Conservation (phyloP, 2,113 vertebrate genomes). For the Ceyx margarethae region DNA sequence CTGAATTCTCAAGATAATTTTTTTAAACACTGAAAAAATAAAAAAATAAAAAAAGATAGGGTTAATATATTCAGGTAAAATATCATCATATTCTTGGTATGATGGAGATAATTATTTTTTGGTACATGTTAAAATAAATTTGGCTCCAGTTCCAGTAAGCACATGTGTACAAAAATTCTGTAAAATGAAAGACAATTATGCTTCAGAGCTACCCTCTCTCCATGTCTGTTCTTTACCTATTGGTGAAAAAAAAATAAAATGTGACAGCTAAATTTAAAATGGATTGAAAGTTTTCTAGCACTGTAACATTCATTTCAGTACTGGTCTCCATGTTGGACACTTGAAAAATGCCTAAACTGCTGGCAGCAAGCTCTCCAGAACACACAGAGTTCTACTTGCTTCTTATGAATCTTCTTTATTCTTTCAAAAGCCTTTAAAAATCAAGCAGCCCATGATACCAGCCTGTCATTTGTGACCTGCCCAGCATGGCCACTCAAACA, state of each 20-base stretch:
- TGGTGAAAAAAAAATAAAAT: not conserved
- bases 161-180: not conserved
- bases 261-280: not conserved
- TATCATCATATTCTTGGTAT: not conserved
- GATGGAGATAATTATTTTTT: not conserved
- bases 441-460: not conserved
- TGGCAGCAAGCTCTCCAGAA: not conserved
- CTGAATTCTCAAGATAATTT: not conserved
- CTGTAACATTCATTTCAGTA: not conserved
- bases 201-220: not conserved
- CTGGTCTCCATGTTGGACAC: not conserved
- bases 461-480: not conserved
- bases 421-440: not conserved
- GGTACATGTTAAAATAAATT: not conserved
- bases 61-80: not conserved
- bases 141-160: not conserved
- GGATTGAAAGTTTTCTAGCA: not conserved
- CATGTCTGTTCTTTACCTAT: not conserved
- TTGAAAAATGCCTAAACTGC: not conserved
- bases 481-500: not conserved
- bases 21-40: not conserved
- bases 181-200: not conserved
- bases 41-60: not conserved
- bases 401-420: not conserved
- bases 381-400: not conserved